Conservation (phyloP, 2,797 vertebrate species). For the Bufotes viridis region DNA sequence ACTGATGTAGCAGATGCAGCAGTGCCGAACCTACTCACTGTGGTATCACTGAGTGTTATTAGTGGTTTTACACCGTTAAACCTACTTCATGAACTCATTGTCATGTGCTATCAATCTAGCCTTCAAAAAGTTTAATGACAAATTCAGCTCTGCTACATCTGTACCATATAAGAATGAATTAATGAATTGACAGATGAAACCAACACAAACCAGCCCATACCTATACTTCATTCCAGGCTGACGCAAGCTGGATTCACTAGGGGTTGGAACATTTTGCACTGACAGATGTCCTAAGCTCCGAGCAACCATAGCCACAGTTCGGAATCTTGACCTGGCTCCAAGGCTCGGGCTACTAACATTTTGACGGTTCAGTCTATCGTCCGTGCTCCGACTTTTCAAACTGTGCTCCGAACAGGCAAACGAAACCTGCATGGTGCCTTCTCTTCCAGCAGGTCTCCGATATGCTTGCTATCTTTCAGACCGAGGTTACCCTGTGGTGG, state of each 20-base stretch:
- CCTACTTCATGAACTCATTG: background rate
- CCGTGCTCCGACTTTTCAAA: conserved; percentile 87
- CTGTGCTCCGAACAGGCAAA: conserved; percentile 94
- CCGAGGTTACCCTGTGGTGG: background rate
- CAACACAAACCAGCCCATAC: conserved; percentile 75
- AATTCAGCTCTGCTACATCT: conserved; percentile 14
- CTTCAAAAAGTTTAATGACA: background rate
- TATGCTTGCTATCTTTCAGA: background rate
- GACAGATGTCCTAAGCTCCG: conserved; percentile 94
- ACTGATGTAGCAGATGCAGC: background rate
- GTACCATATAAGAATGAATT: background rate
- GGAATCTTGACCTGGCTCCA: conserved; percentile 88
- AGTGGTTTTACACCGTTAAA: background rate
- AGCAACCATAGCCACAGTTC: conserved; percentile 93
- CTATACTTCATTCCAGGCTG: conserved; percentile 94
- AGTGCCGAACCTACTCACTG: background rate
- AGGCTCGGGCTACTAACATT: conserved; percentile 90
- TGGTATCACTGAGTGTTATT: background rate
- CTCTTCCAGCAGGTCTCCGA: background rate
- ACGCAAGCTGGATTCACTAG: conserved; percentile 81
- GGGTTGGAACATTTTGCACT: conserved; percentile 82
- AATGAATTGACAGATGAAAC: background rate
- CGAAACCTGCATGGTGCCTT: conserved; percentile 90
- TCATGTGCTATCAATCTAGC: background rate
- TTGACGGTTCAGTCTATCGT: conserved; percentile 89